Evolutionary conservation across 2,797 vertebrate genomes (phyloP).

Genomic region (Eulemur coronatus): DNA sequence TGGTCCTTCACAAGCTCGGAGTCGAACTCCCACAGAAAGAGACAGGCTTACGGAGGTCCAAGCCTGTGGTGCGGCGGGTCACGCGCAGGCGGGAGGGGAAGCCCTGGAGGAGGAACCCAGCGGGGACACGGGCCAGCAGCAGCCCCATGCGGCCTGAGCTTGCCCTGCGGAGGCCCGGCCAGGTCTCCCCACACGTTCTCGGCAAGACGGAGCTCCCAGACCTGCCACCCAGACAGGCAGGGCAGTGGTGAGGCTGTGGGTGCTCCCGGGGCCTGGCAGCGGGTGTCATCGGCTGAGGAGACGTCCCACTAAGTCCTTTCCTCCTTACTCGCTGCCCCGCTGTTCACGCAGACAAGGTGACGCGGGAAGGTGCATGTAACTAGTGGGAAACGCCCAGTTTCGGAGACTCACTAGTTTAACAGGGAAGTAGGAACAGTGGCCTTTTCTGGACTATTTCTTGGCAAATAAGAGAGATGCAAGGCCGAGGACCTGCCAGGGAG

Average conservation of each 20-base stretch:
- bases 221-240: background rate
- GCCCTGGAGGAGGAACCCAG: too few species aligned
- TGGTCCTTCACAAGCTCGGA: fast-evolving
- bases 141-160: too few species aligned
- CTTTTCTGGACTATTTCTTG: background rate
- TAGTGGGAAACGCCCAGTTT: background rate
- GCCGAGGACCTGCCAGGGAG: background rate
- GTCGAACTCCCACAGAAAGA: fast-evolving
- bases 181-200: too few species aligned
- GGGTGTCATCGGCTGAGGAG: background rate
- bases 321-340: background rate
- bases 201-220: background rate
- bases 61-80: too few species aligned
- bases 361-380: background rate
- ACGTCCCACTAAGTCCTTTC: background rate
- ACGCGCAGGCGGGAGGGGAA: background rate
- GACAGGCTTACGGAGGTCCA: background rate
- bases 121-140: too few species aligned
- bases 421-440: background rate
- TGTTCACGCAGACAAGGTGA: fast-evolving
- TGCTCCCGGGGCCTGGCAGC: too few species aligned
- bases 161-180: too few species aligned
- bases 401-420: fast-evolving
- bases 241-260: too few species aligned
- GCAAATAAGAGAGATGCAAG: fast-evolving